Conservation (phyloP, 1,140 invertebrate genomes). For the Drosophila nigrodunni region DNA sequence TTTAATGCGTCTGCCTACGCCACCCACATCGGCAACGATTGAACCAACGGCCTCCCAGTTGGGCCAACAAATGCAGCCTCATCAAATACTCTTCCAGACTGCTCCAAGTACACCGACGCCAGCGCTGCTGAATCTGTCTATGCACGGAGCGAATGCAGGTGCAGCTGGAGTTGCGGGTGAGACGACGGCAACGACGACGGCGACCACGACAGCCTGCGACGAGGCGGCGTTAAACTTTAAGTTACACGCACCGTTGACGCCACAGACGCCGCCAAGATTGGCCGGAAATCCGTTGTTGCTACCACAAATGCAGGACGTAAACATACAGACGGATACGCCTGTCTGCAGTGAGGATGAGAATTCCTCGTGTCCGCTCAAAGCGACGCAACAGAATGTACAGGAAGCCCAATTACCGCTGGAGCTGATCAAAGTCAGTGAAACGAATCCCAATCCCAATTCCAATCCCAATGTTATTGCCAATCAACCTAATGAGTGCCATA, state of each 20-base stretch:
- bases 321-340: constrained; percentile 91
- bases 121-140: constrained; percentile 73
- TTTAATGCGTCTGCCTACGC: constrained; percentile 78
- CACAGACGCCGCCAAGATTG: constrained; percentile 62
- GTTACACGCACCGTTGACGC: constrained; percentile 65
- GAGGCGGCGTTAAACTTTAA: constrained; percentile 71
- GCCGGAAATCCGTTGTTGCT: constrained; percentile 32
- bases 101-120: constrained; percentile 56
- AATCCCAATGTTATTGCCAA: constrained; percentile 24
- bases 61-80: constrained; percentile 54
- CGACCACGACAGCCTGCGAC: constrained; percentile 47
- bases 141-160: constrained; percentile 55
- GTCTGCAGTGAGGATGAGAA: constrained; percentile 84
- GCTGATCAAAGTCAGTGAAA: constrained; percentile 74
- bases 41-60: constrained; percentile 44
- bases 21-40: constrained; percentile 79
- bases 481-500: constrained; percentile 75
- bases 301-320: constrained; percentile 90
- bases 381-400: constrained; percentile 35
- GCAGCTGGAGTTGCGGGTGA: constrained; percentile 35
- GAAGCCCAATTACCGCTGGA: constrained; percentile 67
- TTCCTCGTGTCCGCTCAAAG: constrained; percentile 59
- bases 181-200: constrained; percentile 26
- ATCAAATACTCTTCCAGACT: constrained; percentile 73
- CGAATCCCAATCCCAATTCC: constrained; percentile 18